Conservation (phyloP, 1,140 invertebrate species). For the Bombyx mori region DNA sequence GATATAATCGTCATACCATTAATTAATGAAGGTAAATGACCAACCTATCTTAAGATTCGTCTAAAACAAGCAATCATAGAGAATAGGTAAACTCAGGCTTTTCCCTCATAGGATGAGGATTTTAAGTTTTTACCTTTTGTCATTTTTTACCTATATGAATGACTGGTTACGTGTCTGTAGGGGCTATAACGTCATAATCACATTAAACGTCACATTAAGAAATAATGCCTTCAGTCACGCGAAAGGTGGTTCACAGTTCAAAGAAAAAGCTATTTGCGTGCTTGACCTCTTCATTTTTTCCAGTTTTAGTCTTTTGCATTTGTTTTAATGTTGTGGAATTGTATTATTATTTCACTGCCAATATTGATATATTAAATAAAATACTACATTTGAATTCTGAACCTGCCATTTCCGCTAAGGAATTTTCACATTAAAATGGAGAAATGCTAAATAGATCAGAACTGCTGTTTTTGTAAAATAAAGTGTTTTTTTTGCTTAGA, state of each 20-base stretch:
- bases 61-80: conserved; percentile 5
- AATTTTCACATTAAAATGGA: too few relatives aligned
- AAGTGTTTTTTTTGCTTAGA: too few relatives aligned
- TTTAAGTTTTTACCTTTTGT: neutral
- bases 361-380: too few relatives aligned
- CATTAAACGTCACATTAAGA: conserved; percentile 39
- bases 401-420: too few relatives aligned
- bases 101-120: too few relatives aligned
- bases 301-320: too few relatives aligned
- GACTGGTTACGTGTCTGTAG: conserved; percentile 31
- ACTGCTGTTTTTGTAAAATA: too few relatives aligned
- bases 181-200: conserved; percentile 36
- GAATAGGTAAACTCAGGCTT: neutral
- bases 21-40: conserved; percentile 67
- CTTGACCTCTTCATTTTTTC: too few relatives aligned
- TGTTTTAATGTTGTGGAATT: too few relatives aligned
- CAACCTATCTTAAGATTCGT: conserved; percentile 17
- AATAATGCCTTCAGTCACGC: conserved; percentile 39
- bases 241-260: conserved; percentile 10
- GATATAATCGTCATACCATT: conserved; percentile 57
- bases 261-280: neutral
- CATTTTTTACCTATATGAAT: conserved; percentile 26
- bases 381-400: too few relatives aligned
- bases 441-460: too few relatives aligned
- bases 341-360: too few relatives aligned